A percentile compares a stretch with the other conserved stretches of the same genome.
Conservation (phyloP, 2,888 invertebrate species). For the Brachylomia viminalis region DNA sequence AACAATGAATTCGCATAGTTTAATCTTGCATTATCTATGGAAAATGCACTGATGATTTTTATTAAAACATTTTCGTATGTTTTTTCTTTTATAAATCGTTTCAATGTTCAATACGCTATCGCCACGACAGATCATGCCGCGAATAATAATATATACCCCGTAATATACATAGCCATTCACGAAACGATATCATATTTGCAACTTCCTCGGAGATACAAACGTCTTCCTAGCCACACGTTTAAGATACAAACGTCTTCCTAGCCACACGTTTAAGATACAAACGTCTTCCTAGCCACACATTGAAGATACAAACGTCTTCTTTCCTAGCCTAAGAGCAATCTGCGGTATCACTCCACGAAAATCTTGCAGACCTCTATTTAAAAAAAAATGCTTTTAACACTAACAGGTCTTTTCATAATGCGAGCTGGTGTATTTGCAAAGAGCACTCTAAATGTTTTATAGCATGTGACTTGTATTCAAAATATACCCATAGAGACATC, state of each 20-base stretch:
- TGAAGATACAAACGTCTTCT: slow-evolving; percentile 10
- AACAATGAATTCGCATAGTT: not conserved
- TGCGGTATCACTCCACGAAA: too few species aligned
- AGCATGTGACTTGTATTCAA: too few species aligned
- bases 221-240: not conserved
- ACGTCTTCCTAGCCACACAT: not conserved
- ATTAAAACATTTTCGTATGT: too few species aligned
- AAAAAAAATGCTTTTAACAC: too few species aligned
- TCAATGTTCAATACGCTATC: not conserved
- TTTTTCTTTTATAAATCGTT: too few species aligned
- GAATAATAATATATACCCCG: not conserved
- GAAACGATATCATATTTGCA: not conserved
- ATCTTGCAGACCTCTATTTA: too few species aligned
- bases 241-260: slow-evolving; percentile 1
- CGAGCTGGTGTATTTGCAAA: too few species aligned
- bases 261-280: slow-evolving; percentile 9
- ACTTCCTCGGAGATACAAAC: slow-evolving; percentile 4
- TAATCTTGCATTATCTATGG: not conserved
- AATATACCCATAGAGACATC: too few species aligned
- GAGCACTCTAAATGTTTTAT: too few species aligned
- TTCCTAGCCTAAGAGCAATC: too few species aligned
- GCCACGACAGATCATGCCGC: not conserved
- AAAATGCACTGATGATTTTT: not conserved
- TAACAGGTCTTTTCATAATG: too few species aligned
- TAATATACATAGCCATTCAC: not conserved